Evolutionary conservation across 2,888 invertebrate genomes (phyloP).

Genomic region (Cantharis flavilabris): DNA sequence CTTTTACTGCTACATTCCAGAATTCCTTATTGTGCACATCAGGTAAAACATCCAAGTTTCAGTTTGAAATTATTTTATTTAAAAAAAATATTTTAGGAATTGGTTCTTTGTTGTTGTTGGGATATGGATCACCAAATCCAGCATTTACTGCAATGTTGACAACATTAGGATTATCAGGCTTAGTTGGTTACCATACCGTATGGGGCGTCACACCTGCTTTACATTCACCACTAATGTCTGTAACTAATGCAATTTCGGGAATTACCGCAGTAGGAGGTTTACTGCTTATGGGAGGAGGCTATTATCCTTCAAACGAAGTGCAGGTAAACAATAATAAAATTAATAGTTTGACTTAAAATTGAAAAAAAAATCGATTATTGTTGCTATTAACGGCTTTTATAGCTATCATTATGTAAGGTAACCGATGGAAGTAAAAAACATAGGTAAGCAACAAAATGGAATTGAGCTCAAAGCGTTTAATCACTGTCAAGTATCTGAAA

Average conservation of each 20-base stretch:
- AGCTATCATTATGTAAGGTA: neutral
- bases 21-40: conserved; percentile 70
- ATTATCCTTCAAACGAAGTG: conserved; percentile 73
- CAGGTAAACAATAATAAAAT: conserved; percentile 59
- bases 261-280: conserved; percentile 91
- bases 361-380: neutral
- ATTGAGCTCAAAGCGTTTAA: neutral
- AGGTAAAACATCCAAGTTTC: conserved; percentile 55
- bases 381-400: neutral
- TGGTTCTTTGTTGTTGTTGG: conserved; percentile 70
- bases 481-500: neutral
- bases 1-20: conserved; percentile 72
- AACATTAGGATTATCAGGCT: conserved; percentile 79
- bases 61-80: neutral
- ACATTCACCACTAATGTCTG: conserved; percentile 91
- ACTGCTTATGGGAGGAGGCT: conserved; percentile 83
- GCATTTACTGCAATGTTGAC: conserved; percentile 88
- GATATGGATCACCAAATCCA: conserved; percentile 78
- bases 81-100: conserved; percentile 60
- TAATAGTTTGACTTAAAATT: neutral
- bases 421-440: neutral
- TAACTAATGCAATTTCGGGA: conserved; percentile 90
- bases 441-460: neutral
- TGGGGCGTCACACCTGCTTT: conserved; percentile 92
- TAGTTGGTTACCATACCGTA: conserved; percentile 86